Conservation (phyloP, 2,797 vertebrate genomes). For the Acrocephalus scirpaceus region DNA sequence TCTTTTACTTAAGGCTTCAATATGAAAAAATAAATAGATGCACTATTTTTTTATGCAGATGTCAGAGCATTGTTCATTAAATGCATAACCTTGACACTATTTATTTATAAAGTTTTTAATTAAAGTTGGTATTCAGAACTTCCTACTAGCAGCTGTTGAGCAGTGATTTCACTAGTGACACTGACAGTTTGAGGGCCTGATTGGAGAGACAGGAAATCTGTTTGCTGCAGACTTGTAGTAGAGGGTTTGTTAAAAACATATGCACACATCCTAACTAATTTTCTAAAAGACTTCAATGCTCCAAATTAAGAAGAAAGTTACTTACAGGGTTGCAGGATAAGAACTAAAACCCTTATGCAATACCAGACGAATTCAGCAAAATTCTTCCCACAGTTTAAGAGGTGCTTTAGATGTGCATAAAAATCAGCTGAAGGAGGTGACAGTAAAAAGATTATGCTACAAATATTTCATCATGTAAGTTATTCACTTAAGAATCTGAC, state of each 20-base stretch:
- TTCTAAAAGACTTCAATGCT: background rate
- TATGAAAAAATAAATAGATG: background rate
- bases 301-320: background rate
- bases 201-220: background rate
- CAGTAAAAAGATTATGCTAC: background rate
- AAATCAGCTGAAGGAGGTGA: background rate
- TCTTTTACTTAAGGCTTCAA: background rate
- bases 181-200: background rate
- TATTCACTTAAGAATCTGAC: background rate
- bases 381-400: background rate
- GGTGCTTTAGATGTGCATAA: background rate
- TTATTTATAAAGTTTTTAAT: constrained; percentile 28
- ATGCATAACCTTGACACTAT: background rate
- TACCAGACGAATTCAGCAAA: background rate
- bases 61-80: background rate
- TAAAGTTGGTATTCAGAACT: background rate
- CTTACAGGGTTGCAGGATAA: background rate
- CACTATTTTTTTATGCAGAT: background rate
- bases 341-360: background rate
- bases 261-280: background rate
- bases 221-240: background rate
- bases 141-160: background rate
- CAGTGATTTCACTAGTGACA: background rate
- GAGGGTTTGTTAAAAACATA: background rate
- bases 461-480: background rate